Conservation (phyloP, 2,797 vertebrate genomes). For the Lacerta viridis region DNA sequence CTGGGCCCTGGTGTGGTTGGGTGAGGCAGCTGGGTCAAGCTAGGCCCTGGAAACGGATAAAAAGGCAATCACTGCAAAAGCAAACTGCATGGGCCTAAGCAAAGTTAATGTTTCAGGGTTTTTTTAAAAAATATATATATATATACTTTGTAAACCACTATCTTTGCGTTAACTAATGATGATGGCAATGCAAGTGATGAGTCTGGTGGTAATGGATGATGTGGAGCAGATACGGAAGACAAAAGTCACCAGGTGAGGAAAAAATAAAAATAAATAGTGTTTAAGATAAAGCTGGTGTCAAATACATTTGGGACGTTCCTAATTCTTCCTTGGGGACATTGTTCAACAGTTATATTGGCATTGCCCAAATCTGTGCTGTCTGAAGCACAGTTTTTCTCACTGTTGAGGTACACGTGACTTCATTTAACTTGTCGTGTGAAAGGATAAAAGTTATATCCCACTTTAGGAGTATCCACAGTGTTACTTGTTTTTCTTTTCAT, state of each 20-base stretch:
- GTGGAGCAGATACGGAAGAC: background rate
- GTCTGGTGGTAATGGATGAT: background rate
- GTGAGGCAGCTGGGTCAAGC: conserved; percentile 20
- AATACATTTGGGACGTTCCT: background rate
- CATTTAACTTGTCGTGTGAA: background rate
- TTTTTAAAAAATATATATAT: no score
- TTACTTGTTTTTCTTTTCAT: no score
- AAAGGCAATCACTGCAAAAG: background rate
- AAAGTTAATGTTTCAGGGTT: no score
- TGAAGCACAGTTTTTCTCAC: background rate
- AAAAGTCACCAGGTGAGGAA: no score
- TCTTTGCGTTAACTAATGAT: no score
- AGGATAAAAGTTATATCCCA: no score
- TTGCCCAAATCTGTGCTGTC: background rate
- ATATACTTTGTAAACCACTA: no score
- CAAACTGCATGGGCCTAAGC: no score
- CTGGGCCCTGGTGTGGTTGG: conserved; percentile 27
- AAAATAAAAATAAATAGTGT: no score
- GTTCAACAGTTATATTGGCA: background rate
- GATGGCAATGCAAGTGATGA: no score
- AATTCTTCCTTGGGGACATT: background rate
- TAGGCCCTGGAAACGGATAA: conserved; percentile 9
- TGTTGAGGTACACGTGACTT: background rate
- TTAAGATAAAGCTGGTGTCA: background rate
- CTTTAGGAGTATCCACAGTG: background rate